Conservation (phyloP, 2,888 invertebrate species). For the Xestobium rufovillosum region DNA sequence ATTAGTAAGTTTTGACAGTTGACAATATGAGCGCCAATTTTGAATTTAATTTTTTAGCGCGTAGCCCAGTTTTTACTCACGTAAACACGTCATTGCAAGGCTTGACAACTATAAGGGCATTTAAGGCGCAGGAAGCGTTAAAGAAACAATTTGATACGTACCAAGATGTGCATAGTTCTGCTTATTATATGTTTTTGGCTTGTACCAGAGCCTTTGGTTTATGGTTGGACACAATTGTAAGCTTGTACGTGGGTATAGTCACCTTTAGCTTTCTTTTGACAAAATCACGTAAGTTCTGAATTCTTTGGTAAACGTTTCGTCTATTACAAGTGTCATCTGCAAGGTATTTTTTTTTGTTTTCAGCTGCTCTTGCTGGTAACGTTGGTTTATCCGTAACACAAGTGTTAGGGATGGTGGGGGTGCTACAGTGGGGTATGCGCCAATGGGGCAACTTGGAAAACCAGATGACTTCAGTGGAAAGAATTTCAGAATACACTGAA, state of each 20-base stretch:
- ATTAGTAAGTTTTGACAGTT: slow-evolving; percentile 57
- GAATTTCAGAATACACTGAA: slow-evolving; percentile 72
- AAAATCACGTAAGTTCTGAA: slow-evolving; percentile 44
- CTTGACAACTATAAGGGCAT: slow-evolving; percentile 66
- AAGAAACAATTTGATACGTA: slow-evolving; percentile 54
- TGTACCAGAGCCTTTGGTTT: slow-evolving; percentile 63
- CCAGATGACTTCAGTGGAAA: slow-evolving; percentile 86
- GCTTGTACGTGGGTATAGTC: slow-evolving; percentile 56
- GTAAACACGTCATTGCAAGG: slow-evolving; percentile 69
- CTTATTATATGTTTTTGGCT: slow-evolving; percentile 59
- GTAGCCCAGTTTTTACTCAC: slow-evolving; percentile 71
- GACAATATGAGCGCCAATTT: slow-evolving; percentile 4
- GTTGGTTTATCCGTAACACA: slow-evolving; percentile 41
- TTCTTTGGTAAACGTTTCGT: too few species aligned
- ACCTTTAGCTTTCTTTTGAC: slow-evolving; percentile 57
- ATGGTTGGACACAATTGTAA: slow-evolving; percentile 60
- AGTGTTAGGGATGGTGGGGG: slow-evolving; percentile 40
- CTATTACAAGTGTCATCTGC: too few species aligned
- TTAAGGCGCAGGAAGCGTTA: slow-evolving; percentile 55
- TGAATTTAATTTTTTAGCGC: slow-evolving; percentile 48
- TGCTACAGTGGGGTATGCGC: slow-evolving; percentile 82
- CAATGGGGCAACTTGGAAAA: slow-evolving; percentile 49
- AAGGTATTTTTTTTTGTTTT: slow-evolving; percentile 20
- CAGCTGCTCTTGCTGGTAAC: slow-evolving; percentile 37
- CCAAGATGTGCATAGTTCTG: slow-evolving; percentile 60